Evolutionary conservation across 1,140 invertebrate species (phyloP).

Genomic region (Brachionus rubens): DNA sequence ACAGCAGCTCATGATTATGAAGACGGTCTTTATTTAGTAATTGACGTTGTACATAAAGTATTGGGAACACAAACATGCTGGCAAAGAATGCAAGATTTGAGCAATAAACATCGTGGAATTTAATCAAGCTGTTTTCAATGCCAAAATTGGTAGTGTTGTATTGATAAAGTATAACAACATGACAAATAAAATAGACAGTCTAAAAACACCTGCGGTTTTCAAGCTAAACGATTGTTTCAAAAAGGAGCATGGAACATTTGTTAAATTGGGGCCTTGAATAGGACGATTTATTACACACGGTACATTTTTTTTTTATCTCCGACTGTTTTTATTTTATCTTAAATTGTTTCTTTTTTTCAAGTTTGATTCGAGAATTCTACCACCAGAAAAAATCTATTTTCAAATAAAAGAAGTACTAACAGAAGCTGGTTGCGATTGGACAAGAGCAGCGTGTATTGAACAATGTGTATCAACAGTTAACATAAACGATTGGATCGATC

Average conservation of each 20-base stretch:
- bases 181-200: conserved; percentile 77
- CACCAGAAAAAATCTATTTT: conserved; percentile 69
- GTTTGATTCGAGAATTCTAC: conserved; percentile 68
- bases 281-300: conserved; percentile 50
- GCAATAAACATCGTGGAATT: conserved; percentile 50
- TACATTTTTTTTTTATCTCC: background rate
- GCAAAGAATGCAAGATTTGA: conserved; percentile 65
- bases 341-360: conserved; percentile 47
- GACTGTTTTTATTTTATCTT: no score
- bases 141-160: conserved; percentile 70
- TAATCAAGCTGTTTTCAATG: conserved; percentile 64
- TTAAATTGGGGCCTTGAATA: conserved; percentile 76
- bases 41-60: conserved; percentile 79
- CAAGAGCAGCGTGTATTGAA: conserved; percentile 20
- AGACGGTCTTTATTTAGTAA: conserved; percentile 78
- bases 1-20: conserved; percentile 78
- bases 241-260: conserved; percentile 70
- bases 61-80: conserved; percentile 74
- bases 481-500: conserved; percentile 40
- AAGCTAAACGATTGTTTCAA: conserved; percentile 65
- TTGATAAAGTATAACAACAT: conserved; percentile 88
- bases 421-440: conserved; percentile 49
- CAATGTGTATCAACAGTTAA: background rate
- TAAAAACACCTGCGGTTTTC: conserved; percentile 65
- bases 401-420: conserved; percentile 54